phyloP scores from a whole-genome alignment of 2,113 vertebrate genomes.

The Solea senegalensis region DNA sequence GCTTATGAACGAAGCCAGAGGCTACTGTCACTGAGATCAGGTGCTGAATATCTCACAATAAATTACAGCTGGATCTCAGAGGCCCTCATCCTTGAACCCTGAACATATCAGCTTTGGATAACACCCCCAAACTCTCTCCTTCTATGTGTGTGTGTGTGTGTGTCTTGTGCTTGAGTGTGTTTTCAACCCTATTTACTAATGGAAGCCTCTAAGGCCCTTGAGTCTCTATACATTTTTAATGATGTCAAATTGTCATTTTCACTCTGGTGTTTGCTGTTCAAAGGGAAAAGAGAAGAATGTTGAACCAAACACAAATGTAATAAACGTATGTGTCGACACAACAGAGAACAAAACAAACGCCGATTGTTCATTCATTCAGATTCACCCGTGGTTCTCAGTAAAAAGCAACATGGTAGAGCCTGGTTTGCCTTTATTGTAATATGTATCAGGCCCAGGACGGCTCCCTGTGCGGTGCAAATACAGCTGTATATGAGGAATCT shows the following conservation, averaged over 20 bases:
- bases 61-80: conserved; percentile 92
- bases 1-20: conserved; percentile 88
- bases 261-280: conserved; percentile 67
- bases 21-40: conserved; percentile 91
- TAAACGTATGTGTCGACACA: conserved; percentile 49
- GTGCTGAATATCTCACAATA: conserved; percentile 91
- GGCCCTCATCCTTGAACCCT: conserved; percentile 80
- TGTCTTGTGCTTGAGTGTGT: conserved; percentile 54
- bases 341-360: conserved; percentile 15
- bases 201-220: conserved; percentile 74
- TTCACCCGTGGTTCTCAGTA: conserved; percentile 1
- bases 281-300: conserved; percentile 35
- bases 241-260: conserved; percentile 77
- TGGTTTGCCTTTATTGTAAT: not conserved
- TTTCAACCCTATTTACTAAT: conserved; percentile 82
- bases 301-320: conserved; percentile 56
- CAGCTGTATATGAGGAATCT: too few species aligned
- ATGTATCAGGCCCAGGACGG: not conserved
- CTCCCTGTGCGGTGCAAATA: too few species aligned
- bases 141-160: conserved; percentile 25
- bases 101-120: conserved; percentile 79
- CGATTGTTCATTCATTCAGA: conserved; percentile 7
- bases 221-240: conserved; percentile 81
- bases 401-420: not conserved
- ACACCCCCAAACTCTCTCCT: conserved; percentile 65